Percentiles rank a stretch among this genome's conserved stretches.
phyloP scores from a whole-genome alignment of 2,113 vertebrate genomes.

The Sorex fumeus region DNA sequence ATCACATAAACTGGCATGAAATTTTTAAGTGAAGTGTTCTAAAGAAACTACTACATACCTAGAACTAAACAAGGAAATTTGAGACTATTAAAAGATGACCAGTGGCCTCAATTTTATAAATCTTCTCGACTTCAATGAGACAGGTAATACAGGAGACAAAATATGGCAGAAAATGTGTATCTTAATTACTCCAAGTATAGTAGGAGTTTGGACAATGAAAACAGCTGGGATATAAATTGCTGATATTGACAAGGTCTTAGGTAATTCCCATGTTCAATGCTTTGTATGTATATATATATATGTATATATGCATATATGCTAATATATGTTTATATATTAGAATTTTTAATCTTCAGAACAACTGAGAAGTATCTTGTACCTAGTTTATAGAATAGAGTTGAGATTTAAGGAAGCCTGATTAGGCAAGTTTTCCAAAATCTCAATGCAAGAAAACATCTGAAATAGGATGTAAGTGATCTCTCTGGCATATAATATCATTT shows the following conservation, averaged over 20 bases:
- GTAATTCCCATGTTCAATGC: background rate
- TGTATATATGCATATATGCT: no score
- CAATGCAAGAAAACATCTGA: background rate
- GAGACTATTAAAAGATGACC: background rate
- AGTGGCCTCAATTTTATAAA: background rate
- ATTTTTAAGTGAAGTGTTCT: background rate
- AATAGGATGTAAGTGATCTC: background rate
- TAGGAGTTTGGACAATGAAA: background rate
- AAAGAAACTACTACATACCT: background rate
- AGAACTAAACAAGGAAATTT: background rate
- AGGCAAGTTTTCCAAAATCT: background rate
- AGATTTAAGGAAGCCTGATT: background rate
- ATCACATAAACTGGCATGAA: background rate
- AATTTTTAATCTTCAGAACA: background rate
- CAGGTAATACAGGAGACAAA: conserved; percentile 17
- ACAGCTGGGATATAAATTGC: background rate
- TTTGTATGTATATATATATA: background rate
- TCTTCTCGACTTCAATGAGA: conserved; percentile 11
- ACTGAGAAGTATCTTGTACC: background rate
- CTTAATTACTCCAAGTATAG: background rate
- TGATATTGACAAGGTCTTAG: background rate
- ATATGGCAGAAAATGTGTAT: background rate
- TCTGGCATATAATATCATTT: background rate
- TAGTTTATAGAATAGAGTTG: conserved; percentile 18
- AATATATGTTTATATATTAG: no score